A percentile compares a stretch with the other conserved stretches of the same genome.
Conservation (phyloP, 2,888 invertebrate species). For the Seira musarum region DNA sequence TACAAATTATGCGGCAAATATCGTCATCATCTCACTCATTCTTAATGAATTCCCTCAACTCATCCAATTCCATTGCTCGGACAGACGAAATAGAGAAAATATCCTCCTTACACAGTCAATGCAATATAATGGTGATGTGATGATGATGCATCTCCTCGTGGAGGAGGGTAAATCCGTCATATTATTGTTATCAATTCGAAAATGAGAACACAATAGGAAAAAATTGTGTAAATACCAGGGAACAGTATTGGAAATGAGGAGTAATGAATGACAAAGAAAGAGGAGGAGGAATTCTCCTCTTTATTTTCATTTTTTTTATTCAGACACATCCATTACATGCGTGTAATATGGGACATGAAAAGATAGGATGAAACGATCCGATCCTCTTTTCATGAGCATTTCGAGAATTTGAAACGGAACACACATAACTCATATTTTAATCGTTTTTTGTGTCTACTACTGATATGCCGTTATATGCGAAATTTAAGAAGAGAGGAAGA, state of each 20-base stretch:
- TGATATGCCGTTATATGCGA: too few species aligned
- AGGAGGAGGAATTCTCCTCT: not conserved
- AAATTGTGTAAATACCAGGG: not conserved
- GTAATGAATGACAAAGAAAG: not conserved
- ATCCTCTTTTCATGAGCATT: not conserved
- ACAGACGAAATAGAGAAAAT: not conserved
- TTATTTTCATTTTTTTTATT: not conserved
- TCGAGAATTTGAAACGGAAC: not conserved
- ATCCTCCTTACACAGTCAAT: too few species aligned
- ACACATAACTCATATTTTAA: not conserved
- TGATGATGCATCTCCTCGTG: not conserved
- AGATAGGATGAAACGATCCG: too few species aligned
- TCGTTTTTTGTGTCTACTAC: too few species aligned
- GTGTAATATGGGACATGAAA: not conserved
- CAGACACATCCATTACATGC: not conserved
- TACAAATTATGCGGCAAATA: not conserved
- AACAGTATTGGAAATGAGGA: not conserved
- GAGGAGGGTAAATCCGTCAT: not conserved
- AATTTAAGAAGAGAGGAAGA: too few species aligned
- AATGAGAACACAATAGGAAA: not conserved
- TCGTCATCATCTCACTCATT: not conserved
- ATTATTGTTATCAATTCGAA: too few species aligned
- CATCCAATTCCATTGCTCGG: not conserved
- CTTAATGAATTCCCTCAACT: not conserved
- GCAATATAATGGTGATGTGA: too few species aligned